Conservation (phyloP, 2,888 invertebrate genomes). For the Phengaris alcon region DNA sequence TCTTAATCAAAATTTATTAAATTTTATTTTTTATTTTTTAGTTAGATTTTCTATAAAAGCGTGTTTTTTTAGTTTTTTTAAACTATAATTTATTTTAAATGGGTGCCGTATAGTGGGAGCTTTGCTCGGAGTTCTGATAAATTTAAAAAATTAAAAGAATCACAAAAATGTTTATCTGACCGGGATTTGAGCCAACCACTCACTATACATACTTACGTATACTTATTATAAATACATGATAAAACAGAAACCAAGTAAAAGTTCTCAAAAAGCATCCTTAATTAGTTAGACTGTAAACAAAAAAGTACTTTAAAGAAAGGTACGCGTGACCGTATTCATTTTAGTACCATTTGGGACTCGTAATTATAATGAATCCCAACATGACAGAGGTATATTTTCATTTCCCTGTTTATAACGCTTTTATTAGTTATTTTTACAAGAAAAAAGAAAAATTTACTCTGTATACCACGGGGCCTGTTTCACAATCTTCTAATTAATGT, state of each 20-base stretch:
- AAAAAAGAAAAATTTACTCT: not conserved
- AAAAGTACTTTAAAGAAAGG: not conserved
- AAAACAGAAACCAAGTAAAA: constrained; percentile 30
- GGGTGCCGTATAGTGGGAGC: too few relatives aligned
- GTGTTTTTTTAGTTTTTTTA: too few relatives aligned
- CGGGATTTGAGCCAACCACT: too few relatives aligned
- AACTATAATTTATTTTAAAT: too few relatives aligned
- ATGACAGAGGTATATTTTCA: not conserved
- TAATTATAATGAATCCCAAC: not conserved
- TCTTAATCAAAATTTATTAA: too few relatives aligned
- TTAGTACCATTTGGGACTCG: not conserved
- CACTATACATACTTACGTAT: not conserved
- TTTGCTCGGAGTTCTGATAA: too few relatives aligned
- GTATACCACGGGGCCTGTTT: too few relatives aligned
- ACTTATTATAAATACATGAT: not conserved
- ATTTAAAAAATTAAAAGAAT: too few relatives aligned
- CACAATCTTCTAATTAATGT: too few relatives aligned
- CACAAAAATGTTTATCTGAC: too few relatives aligned
- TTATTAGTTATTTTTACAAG: not conserved
- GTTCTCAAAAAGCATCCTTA: constrained; percentile 38
- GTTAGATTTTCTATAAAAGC: too few relatives aligned
- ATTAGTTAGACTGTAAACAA: constrained; percentile 49
- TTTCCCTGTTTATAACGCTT: not conserved
- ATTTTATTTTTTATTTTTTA: too few relatives aligned
- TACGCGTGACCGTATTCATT: not conserved